Percentiles rank a stretch among this genome's conserved stretches.
Conservation (phyloP, 2,113 vertebrate genomes). For the Eulemur rufifrons region DNA sequence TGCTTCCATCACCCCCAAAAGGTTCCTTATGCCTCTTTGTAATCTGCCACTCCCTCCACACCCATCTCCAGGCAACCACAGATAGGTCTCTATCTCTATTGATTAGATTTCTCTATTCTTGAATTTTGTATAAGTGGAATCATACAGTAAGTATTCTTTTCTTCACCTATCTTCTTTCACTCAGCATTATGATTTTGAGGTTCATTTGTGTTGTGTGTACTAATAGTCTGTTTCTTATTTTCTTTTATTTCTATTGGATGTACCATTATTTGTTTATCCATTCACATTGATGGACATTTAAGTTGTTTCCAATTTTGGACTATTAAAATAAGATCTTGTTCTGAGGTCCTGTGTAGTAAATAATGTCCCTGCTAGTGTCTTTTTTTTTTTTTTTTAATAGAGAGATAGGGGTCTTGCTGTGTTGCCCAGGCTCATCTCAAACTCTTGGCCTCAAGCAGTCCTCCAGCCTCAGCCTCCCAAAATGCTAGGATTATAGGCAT, state of each 20-base stretch:
- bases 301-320: background rate
- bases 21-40: background rate
- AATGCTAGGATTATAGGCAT: too few species aligned
- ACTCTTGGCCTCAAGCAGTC: too few species aligned
- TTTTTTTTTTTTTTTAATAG: too few species aligned
- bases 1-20: background rate
- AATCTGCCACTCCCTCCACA: background rate
- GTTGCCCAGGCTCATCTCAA: too few species aligned
- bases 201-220: background rate
- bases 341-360: background rate
- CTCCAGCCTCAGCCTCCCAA: too few species aligned
- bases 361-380: background rate
- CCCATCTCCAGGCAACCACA: background rate
- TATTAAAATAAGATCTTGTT: background rate
- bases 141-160: background rate
- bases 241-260: background rate
- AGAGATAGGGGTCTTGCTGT: too few species aligned
- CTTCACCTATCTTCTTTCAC: background rate
- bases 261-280: background rate
- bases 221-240: background rate
- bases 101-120: background rate
- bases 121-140: background rate
- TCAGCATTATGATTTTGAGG: background rate
- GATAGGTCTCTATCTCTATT: background rate
- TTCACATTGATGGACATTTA: background rate